These are phyloP conservation scores for Sogatella furcifera DNA, from an alignment of 1,140 invertebrate species.

Conservation along the genomic window DNA sequence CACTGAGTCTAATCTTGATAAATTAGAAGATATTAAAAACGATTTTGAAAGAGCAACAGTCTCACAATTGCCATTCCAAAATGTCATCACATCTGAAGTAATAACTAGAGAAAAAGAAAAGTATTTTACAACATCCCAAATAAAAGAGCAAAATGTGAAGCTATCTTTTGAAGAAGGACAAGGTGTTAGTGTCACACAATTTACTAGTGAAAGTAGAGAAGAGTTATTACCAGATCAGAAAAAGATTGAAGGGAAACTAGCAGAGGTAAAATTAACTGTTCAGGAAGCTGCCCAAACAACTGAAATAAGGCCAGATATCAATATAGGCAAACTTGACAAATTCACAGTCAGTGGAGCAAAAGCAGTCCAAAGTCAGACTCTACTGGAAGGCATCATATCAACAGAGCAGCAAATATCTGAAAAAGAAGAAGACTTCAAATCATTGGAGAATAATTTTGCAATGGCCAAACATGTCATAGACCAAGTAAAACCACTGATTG, in stretches of 20 bases:
- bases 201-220: constrained; percentile 37
- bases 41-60: constrained; percentile 12
- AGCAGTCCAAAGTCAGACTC: constrained; percentile 24
- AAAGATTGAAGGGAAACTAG: constrained; percentile 21
- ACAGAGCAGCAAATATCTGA: constrained; percentile 31
- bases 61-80: constrained; percentile 33
- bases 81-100: constrained; percentile 33
- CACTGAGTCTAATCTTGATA: constrained; percentile 12
- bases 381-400: constrained; percentile 24
- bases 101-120: constrained; percentile 20
- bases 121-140: constrained; percentile 26
- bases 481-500: constrained; percentile 35
- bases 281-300: constrained; percentile 23
- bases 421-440: constrained; percentile 39
- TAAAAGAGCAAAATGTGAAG: constrained; percentile 35
- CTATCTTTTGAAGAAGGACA: constrained; percentile 37
- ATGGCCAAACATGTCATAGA: constrained; percentile 36
- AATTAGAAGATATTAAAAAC: constrained; percentile 7
- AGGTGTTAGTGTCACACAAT: constrained; percentile 35
- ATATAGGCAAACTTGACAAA: constrained; percentile 20
- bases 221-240: constrained; percentile 1
- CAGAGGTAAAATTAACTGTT: constrained; percentile 25
- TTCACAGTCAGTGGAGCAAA: constrained; percentile 18
- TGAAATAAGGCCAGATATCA: constrained; percentile 25
- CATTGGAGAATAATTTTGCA: constrained; percentile 30